phyloP scores from a whole-genome alignment of 2,113 vertebrate genomes.

The Trachemys scripta region DNA sequence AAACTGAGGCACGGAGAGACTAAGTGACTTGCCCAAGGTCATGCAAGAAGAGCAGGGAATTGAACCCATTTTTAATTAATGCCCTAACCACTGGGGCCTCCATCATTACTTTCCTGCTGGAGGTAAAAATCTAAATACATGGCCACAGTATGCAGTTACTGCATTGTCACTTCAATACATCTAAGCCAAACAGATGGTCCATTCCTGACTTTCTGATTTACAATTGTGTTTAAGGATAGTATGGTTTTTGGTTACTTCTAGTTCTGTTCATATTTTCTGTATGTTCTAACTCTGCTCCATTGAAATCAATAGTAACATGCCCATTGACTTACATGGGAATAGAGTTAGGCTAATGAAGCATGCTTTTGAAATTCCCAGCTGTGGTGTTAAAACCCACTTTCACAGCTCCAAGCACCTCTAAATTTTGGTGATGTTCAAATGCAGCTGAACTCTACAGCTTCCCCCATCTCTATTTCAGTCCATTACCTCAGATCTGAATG shows the following conservation, averaged over 20 bases:
- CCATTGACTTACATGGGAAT: not conserved
- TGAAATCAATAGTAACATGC: not conserved
- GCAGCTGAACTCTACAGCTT: not conserved
- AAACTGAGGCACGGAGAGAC: not conserved
- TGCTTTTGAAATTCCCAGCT: not conserved
- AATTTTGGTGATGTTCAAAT: not conserved
- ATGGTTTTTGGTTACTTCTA: not conserved
- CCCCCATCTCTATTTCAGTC: not conserved
- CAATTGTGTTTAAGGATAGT: rapidly evolving
- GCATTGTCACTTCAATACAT: not conserved
- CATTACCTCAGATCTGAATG: not conserved
- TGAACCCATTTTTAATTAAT: not conserved
- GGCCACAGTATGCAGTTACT: rapidly evolving
- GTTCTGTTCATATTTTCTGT: not conserved
- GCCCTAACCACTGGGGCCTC: not conserved
- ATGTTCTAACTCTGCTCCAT: rapidly evolving
- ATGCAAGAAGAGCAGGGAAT: not conserved
- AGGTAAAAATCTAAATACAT: not conserved
- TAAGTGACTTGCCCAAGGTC: not conserved
- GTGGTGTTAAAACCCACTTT: not conserved
- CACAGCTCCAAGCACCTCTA: not conserved
- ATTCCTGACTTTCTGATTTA: not conserved
- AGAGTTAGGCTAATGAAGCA: constrained; percentile 1
- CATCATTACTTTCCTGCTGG: not conserved
- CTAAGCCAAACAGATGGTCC: not conserved